phyloP scores from a whole-genome alignment of 2,113 vertebrate genomes.

The Myrmecobius fasciatus region DNA sequence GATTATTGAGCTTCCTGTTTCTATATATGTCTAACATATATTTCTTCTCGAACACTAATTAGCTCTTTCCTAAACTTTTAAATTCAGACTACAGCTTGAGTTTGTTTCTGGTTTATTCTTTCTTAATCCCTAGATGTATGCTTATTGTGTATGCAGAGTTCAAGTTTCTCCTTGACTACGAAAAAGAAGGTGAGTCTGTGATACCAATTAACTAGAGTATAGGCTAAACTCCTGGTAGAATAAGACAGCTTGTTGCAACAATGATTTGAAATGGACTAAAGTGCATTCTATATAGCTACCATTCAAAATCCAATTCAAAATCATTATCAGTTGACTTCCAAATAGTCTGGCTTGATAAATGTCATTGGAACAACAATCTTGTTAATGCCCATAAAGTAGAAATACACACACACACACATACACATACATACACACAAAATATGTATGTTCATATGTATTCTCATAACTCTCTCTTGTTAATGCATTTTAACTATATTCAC shows the following conservation, averaged over 20 bases:
- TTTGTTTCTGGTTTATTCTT: conserved; percentile 45
- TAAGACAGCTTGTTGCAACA: conserved; percentile 59
- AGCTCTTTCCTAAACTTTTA: conserved; percentile 58
- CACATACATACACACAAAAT: too few species aligned
- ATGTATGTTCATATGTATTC: too few species aligned
- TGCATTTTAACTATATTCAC: conserved; percentile 43
- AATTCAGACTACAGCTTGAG: conserved; percentile 38
- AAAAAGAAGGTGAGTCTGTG: conserved; percentile 67
- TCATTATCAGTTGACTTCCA: conserved; percentile 43
- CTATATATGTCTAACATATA: not conserved
- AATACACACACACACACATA: not conserved
- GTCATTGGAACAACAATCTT: conserved; percentile 65
- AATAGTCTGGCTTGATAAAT: conserved; percentile 49
- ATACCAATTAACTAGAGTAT: conserved; percentile 63
- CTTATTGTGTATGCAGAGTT: conserved; percentile 46
- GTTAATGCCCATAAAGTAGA: conserved; percentile 41
- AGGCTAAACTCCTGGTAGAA: conserved; percentile 62
- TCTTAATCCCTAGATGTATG: conserved; percentile 32
- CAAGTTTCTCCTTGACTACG: conserved; percentile 72
- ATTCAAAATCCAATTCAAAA: conserved; percentile 59
- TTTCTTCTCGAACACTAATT: conserved; percentile 55
- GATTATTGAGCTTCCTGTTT: not conserved
- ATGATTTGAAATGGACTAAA: conserved; percentile 67
- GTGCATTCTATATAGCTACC: conserved; percentile 42
- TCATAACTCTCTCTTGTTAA: too few species aligned